Conservation (phyloP, 2,113 vertebrate species). For the Phycodurus eques region DNA sequence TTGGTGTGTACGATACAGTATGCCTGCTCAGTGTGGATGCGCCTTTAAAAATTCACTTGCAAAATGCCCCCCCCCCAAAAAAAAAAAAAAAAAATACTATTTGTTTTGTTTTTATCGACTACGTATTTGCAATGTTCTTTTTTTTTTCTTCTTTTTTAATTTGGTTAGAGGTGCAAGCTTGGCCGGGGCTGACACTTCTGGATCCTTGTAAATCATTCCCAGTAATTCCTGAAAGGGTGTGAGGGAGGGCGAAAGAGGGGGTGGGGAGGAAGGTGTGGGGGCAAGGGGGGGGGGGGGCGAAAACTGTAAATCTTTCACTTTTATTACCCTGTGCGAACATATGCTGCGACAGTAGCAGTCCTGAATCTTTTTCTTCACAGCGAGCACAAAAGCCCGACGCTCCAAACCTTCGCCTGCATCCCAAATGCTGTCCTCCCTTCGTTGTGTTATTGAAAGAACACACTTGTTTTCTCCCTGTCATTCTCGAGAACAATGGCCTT, state of each 20-base stretch:
- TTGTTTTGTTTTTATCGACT: too few species aligned
- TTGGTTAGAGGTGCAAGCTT: not conserved
- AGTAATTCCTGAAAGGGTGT: conserved; percentile 99
- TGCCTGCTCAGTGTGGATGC: conserved; percentile 65
- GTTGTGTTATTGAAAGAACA: not conserved
- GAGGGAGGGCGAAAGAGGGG: conserved; percentile 93
- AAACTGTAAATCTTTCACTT: conserved; percentile 99
- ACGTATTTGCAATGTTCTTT: not conserved
- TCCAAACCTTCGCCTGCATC: conserved; percentile 37
- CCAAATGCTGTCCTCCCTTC: not conserved
- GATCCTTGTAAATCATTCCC: conserved; percentile 97
- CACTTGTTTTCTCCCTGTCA: conserved; percentile 4
- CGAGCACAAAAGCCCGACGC: conserved; percentile 73
- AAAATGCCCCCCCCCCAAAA: too few species aligned
- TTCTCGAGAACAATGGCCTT: conserved; percentile 26
- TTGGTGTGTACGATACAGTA: too few species aligned
- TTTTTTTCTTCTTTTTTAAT: not conserved
- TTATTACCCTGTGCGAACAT: conserved; percentile 98
- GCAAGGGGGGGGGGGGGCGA: conserved; percentile 90
- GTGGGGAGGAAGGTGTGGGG: conserved; percentile 88
- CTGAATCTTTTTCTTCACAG: conserved; percentile 79
- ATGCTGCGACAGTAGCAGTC: conserved; percentile 89
- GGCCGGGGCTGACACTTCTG: conserved; percentile 80
- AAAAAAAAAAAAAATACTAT: too few species aligned
- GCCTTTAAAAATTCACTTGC: not conserved